Evolutionary conservation across 23 tunicate genomes (phyloP).

Genomic region (Corella eumyota): DNA sequence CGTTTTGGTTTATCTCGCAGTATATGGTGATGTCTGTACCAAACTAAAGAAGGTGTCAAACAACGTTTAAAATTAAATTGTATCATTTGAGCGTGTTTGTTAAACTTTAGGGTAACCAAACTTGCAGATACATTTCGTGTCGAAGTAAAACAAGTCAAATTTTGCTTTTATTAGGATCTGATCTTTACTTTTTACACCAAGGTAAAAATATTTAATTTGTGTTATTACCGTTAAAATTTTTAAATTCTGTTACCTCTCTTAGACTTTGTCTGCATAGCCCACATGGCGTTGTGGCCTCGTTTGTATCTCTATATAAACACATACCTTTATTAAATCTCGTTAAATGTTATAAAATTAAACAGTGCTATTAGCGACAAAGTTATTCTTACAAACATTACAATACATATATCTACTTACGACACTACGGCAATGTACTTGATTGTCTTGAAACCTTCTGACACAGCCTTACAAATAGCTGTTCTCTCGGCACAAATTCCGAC

Average conservation of each 20-base stretch:
- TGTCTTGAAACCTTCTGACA: constrained; percentile 54
- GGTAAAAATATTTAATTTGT: no score
- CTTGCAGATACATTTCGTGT: no score
- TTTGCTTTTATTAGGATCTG: no score
- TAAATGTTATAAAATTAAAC: not conserved
- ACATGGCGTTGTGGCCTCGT: no score
- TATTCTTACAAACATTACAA: not conserved
- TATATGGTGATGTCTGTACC: constrained; percentile 4
- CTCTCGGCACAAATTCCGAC: constrained; percentile 79
- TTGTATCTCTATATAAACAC: no score
- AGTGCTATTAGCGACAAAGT: not conserved
- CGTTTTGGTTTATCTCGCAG: constrained; percentile 25
- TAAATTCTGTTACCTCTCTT: constrained; percentile 82
- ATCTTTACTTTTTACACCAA: no score
- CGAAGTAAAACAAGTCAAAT: no score
- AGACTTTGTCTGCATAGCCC: constrained; percentile 79
- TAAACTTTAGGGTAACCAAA: no score
- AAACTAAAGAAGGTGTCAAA: constrained; percentile 23
- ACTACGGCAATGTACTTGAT: constrained; percentile 45
- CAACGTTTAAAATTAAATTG: not conserved
- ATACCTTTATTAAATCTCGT: not conserved
- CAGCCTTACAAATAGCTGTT: constrained; percentile 75
- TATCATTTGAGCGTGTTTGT: not conserved
- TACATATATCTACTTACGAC: constrained; percentile 42
- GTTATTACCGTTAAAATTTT: no score